Base-by-base conservation (phyloP, 2,888 invertebrate species). In the Tanypteryx hageni region DNA sequence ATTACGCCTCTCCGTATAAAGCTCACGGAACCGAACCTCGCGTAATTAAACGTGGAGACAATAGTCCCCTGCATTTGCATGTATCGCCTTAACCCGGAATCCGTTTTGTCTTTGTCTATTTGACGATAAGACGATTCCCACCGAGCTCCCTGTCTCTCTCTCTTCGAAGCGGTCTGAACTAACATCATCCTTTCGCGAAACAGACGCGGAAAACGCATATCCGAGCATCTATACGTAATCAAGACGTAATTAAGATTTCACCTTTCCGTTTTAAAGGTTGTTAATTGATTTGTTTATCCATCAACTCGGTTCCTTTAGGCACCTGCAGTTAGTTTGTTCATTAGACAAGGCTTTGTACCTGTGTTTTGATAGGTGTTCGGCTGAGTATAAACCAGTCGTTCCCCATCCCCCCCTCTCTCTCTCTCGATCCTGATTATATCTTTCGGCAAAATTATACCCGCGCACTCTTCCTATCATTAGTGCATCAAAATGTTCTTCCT, bases 61-160 rank as follows among this genome's bases (percentile, higher is more conserved):
- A 68, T n/a, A 18, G n/a, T 68, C 68, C 68, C 9, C 68, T n/a
- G 68, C 68, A 68, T 68, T 68, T 68, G 68, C 68, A 68, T 68
- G 68, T 68, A 16, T 18, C 64, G 18, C 7, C n/a, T 18, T n/a
- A n/a, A n/a, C 7, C 7, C 64, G 64, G n/a, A 64, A 64, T 64
- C 64, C 16, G 64, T 64, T n/a, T 22, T 22, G 68, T 68, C 68
- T 68, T 68, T 68, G 22, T 68, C 68, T 68, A 68, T 68, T 68
- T n/a, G 68, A 44, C 44, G 44, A 68, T 68, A 68, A 68, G n/a
- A 22, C 68, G 8, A 68, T 68, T n/a, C 68, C n/a, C 68, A 1
- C 8, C 18, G 10, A 68, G 68, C n/a, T 10, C n/a, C 18, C 68
- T 9, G 18, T 68, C 22, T 68, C 3, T 44, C 44, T 44, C 44